phyloP scores from a whole-genome alignment of 2,888 invertebrate genomes.

The Epistrophe eligans region DNA sequence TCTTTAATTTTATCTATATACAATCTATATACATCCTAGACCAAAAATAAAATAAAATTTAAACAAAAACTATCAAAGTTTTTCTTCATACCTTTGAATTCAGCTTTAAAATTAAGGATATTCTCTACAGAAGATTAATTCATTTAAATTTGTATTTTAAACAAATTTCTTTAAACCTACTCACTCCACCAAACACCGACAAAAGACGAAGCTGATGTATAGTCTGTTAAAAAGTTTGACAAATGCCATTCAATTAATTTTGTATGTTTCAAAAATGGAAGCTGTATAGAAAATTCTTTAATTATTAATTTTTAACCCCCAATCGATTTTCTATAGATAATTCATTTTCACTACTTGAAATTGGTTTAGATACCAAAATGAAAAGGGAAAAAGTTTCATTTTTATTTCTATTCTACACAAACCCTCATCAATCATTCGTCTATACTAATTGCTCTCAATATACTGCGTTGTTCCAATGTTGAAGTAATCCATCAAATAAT shows the following conservation, averaged over 20 bases:
- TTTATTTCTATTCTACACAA: not conserved
- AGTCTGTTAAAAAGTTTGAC: not conserved
- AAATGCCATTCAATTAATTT: slow-evolving; percentile 9
- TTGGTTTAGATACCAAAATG: no score
- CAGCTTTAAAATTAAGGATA: no score
- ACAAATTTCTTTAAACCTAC: not conserved
- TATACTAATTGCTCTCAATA: slow-evolving; percentile 31
- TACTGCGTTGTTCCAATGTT: not conserved
- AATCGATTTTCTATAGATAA: slow-evolving; percentile 5
- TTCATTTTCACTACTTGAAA: not conserved
- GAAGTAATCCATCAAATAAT: slow-evolving; percentile 13
- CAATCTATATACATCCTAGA: no score
- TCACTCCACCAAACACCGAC: not conserved
- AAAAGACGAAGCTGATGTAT: not conserved
- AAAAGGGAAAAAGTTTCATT: not conserved
- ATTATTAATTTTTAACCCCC: slow-evolving; percentile 9
- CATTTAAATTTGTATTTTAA: no score
- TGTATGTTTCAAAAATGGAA: not conserved
- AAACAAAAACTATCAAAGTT: no score
- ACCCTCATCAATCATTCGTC: slow-evolving; percentile 18
- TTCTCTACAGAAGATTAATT: no score
- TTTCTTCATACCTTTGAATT: no score
- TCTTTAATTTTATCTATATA: no score
- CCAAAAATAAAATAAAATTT: no score
- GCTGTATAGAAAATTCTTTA: not conserved